Evolutionary conservation across 2,888 invertebrate species (phyloP).

Genomic region (Tetrapedia diversipes): DNA sequence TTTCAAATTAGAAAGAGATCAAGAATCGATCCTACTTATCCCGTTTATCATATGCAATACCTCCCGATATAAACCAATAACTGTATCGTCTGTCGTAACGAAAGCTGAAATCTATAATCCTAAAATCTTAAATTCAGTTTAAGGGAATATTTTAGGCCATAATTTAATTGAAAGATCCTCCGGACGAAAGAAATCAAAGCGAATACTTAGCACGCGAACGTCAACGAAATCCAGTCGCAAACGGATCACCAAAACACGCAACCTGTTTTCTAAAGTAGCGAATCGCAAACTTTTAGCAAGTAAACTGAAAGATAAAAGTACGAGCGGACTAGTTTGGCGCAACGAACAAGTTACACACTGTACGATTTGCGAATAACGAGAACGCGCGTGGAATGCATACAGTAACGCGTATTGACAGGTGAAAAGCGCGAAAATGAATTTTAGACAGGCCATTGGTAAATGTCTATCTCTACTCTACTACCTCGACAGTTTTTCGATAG

Average conservation of each 20-base stretch:
- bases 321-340: conserved; percentile 19
- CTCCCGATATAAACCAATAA: conserved; percentile 17
- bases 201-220: not conserved
- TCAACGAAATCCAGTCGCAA: not conserved
- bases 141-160: too few relatives aligned
- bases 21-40: not conserved
- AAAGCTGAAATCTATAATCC: conserved; percentile 14
- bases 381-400: conserved; percentile 12
- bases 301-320: not conserved
- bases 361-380: conserved; percentile 28
- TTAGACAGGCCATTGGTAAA: conserved; percentile 64
- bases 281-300: not conserved
- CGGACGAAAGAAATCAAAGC: not conserved
- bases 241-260: not conserved
- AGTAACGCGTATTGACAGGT: conserved; percentile 64
- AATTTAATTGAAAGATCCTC: not conserved
- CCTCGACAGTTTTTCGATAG: conserved; percentile 58
- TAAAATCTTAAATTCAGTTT: too few relatives aligned
- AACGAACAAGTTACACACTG: not conserved
- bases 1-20: not conserved
- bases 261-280: not conserved
- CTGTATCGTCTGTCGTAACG: not conserved
- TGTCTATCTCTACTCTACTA: conserved; percentile 53
- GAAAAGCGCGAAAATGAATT: conserved; percentile 67
- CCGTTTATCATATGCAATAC: not conserved